These are phyloP conservation scores for Drosophila nigromelanica DNA, from an alignment of 1,140 invertebrate species.

Conservation along the genomic window DNA sequence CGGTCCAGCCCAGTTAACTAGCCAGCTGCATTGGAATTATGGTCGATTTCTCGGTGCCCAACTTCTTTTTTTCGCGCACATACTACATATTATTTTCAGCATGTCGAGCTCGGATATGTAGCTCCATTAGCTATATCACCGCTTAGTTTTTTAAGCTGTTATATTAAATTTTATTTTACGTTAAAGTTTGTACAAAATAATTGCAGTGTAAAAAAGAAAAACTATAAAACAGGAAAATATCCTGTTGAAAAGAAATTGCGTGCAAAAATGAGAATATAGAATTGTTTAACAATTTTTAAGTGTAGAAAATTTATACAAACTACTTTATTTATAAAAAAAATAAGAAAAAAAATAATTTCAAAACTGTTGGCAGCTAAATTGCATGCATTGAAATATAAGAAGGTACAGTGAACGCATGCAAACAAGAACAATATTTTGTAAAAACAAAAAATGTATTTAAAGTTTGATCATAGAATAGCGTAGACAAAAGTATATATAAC, in stretches of 20 bases:
- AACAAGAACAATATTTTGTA: too few relatives aligned
- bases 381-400: too few relatives aligned
- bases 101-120: not conserved
- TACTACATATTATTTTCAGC: not conserved
- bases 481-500: too few relatives aligned
- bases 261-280: constrained; percentile 30
- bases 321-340: constrained; percentile 49
- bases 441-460: too few relatives aligned
- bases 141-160: constrained; percentile 54
- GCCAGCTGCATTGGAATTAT: constrained; percentile 12
- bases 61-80: constrained; percentile 14
- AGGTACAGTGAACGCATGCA: not conserved
- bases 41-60: not conserved
- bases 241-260: constrained; percentile 56
- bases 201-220: constrained; percentile 27
- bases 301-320: constrained; percentile 59
- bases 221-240: constrained; percentile 16
- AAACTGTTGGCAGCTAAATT: not conserved
- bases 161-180: constrained; percentile 52
- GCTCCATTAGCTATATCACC: constrained; percentile 11
- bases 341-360: not conserved
- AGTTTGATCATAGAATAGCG: too few relatives aligned
- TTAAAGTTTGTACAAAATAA: constrained; percentile 50
- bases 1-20: constrained; percentile 4
- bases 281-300: constrained; percentile 70